Evolutionary conservation across 2,888 invertebrate genomes (phyloP), one percentile per base, ranked within the genome.

Genomic region (Drosophila niveifrons): DNA sequence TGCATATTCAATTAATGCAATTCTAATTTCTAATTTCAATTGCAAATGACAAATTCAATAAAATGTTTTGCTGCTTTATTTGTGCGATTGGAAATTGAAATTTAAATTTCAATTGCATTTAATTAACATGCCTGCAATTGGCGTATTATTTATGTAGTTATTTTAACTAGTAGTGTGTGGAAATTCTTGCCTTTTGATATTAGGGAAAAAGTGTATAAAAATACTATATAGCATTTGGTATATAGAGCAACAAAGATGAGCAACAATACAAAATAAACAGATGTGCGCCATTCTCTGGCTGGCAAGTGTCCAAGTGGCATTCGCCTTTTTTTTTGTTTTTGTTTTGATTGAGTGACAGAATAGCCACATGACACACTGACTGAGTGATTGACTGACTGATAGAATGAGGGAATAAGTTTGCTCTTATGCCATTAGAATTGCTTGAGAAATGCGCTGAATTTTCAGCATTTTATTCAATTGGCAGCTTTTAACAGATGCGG

Each of bases 261-360:
- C 53, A 62, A 39, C 61, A 53, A 41, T 55, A 62, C 47, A 39
- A 55, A 55, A 50, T 78, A 78, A 80, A 75, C 83, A 83, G 82
- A 83, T 85, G 83, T 88, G 78, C 72, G 74, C 71, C 62, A 72
- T 84, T 83, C 73, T 10, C 46, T 50, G 53, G 11, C 68, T 83
- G 83, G 83, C 83, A 82, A 15, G 4, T 4, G 53, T 62, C 88
- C 83, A 83, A 82, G 73, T 67, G 70, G 43, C 80, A 57, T 68
- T 76, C 44, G 63, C 23, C 15, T 53, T 59, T 36, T 18, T 23
- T 23, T 68, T 76, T 41, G 63, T 15, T 11, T 53, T 59, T 36
- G 3, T 23, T 23, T 50, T 57, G 66, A 58, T 39, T 57, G 74
- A 72, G 66, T 82, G 82, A 75, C 64, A 44, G 61, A 57, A 75